phyloP scores from a whole-genome alignment of 2,888 invertebrate genomes.

The Leptopterna dolabrata region DNA sequence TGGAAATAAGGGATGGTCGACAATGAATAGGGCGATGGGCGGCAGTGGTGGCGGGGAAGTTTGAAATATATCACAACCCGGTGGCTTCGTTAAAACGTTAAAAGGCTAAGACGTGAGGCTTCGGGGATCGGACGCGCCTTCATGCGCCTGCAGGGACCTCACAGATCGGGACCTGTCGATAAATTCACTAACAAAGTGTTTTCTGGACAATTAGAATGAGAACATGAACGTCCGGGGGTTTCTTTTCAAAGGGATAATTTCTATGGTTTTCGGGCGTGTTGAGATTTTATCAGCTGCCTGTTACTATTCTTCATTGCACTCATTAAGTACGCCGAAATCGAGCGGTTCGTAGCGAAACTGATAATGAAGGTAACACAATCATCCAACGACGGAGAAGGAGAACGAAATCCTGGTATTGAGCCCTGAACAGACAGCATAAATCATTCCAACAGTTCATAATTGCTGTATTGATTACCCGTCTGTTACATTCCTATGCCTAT shows the following conservation, averaged over 20 bases:
- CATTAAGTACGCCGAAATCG: too few relatives aligned
- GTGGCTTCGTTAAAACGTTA: slow-evolving; percentile 31
- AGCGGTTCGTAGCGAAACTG: too few relatives aligned
- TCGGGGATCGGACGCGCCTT: not conserved
- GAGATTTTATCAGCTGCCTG: too few relatives aligned
- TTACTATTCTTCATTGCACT: too few relatives aligned
- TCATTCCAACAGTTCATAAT: too few relatives aligned
- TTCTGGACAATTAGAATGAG: slow-evolving; percentile 35
- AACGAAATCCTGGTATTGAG: too few relatives aligned
- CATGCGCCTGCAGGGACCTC: not conserved
- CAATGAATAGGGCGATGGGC: not conserved
- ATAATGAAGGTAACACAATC: too few relatives aligned
- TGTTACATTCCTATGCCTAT: too few relatives aligned
- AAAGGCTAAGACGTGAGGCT: not conserved
- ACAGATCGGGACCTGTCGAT: slow-evolving; percentile 28
- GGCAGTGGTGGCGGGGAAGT: not conserved
- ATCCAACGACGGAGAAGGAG: too few relatives aligned
- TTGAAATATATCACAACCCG: slow-evolving; percentile 21
- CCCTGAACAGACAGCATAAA: too few relatives aligned
- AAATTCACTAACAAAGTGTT: slow-evolving; percentile 41
- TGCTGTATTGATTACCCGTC: too few relatives aligned
- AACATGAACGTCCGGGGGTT: not conserved
- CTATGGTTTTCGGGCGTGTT: not conserved
- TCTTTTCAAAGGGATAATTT: not conserved
- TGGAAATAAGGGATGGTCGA: not conserved